Evolutionary conservation across 2,888 invertebrate genomes (phyloP).

Genomic region (Microctonus brassicae): DNA sequence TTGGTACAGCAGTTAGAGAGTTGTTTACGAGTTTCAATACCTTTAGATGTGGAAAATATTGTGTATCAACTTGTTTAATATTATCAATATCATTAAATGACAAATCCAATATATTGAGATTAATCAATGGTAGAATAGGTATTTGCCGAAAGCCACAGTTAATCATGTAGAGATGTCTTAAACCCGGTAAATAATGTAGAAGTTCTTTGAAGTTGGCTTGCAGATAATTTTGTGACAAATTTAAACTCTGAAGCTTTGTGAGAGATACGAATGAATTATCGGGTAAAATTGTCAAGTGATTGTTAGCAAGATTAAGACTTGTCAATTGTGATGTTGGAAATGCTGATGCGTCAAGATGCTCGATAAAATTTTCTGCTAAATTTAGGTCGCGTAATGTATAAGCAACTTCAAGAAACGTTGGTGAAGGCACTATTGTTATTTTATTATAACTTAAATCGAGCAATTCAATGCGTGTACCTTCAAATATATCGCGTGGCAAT

Average conservation of each 20-base stretch:
- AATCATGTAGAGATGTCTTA: conserved; percentile 83
- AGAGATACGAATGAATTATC: conserved; percentile 91
- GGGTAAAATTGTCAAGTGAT: conserved; percentile 86
- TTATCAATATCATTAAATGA: conserved; percentile 82
- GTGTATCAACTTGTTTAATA: conserved; percentile 79
- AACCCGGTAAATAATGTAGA: conserved; percentile 86
- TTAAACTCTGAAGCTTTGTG: conserved; percentile 82
- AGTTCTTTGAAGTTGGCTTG: conserved; percentile 85
- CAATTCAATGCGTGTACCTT: conserved; percentile 84
- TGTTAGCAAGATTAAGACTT: conserved; percentile 82
- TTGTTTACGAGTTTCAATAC: conserved; percentile 84
- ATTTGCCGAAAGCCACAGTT: conserved; percentile 82
- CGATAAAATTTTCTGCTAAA: conserved; percentile 83
- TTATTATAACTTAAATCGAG: conserved; percentile 85
- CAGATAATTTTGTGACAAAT: conserved; percentile 84
- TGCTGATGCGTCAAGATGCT: conserved; percentile 89
- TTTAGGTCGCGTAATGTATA: conserved; percentile 84
- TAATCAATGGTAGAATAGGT: conserved; percentile 83
- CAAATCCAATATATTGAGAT: conserved; percentile 84
- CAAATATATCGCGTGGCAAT: conserved; percentile 83
- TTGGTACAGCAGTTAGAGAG: conserved; percentile 81
- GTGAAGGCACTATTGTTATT: conserved; percentile 83
- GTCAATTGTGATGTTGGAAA: conserved; percentile 86
- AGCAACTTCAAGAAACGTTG: conserved; percentile 83
- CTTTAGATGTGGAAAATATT: conserved; percentile 79